Evolutionary conservation across 2,113 vertebrate species (phyloP), one percentile per base, ranked within the genome.

Genomic region (Cynocephalus volans): DNA sequence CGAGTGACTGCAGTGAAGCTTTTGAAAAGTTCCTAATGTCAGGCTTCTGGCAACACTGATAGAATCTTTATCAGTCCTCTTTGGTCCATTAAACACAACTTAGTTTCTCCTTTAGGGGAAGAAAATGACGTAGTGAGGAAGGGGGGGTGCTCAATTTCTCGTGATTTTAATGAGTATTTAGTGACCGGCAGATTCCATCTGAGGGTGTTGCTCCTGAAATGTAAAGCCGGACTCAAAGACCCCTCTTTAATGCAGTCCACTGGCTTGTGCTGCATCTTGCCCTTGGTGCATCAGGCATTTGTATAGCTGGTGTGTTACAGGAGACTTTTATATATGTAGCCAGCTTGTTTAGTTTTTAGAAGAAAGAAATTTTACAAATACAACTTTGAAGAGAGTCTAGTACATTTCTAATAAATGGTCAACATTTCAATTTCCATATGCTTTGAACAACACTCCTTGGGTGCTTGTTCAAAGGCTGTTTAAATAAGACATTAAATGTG

Each of bases 331-430:
- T 13, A 5, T 60, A 31, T 2, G 0, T 13, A 60, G 81, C 50
- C 26, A 73, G 54, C 18, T 19, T 1, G 18, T 65, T 81, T 83
- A 52, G 70, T 88, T 94, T 94, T 82, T 21, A 92, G 75, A 90
- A 77, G 88, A 36, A 85, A 94, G 19, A 75, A 86, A 81, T 73
- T 90, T 80, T 64, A 72, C 58, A 58, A 79, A 60, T 36, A 92
- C n/a, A 77, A 70, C 88, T 90, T 75, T 77, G 97, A 98, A 92
- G 97, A 88, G 67, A 56, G 50, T 96, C 96, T 65, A 93, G 52
- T 94, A 92, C 93, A 75, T 98, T 98, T 98, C 93, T 70, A 83
- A 96, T 86, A 94, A 23, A 1, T 93, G 75, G 69, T 76, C 97
- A 98, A 90, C 91, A 87, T 95, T 97, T 50, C 41, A 83, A 93